phyloP scores from a whole-genome alignment of 1,140 invertebrate genomes.

The Geopemphigus sp. region DNA sequence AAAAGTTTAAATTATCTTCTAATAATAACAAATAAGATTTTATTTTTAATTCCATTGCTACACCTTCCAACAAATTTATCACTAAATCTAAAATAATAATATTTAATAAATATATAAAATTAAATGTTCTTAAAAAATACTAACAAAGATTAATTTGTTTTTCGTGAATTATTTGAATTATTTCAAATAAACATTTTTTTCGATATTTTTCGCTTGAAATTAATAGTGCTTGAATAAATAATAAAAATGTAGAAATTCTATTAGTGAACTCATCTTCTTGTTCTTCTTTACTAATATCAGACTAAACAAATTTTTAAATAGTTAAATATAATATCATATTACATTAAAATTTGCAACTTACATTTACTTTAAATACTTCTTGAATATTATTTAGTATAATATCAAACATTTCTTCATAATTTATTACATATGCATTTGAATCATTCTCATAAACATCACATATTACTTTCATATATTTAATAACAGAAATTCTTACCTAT shows the following conservation, averaged over 20 bases:
- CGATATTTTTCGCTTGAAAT: slow-evolving; percentile 12
- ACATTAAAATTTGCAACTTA: not conserved
- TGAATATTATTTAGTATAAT: slow-evolving; percentile 38
- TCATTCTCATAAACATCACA: slow-evolving; percentile 32
- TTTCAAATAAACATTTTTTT: slow-evolving; percentile 26
- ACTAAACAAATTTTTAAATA: slow-evolving; percentile 6
- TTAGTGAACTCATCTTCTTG: slow-evolving; percentile 3
- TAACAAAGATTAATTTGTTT: slow-evolving; percentile 21
- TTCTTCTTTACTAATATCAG: slow-evolving; percentile 30
- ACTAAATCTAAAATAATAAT: slow-evolving; percentile 43
- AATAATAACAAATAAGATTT: slow-evolving; percentile 42
- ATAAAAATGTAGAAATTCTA: slow-evolving; percentile 29
- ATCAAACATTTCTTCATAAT: slow-evolving; percentile 35
- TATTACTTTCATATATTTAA: slow-evolving; percentile 13
- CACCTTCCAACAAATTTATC: slow-evolving; percentile 24
- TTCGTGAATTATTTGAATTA: slow-evolving; percentile 4
- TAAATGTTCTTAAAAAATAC: not conserved
- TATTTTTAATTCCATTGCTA: slow-evolving; percentile 33
- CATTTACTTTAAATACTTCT: slow-evolving; percentile 12
- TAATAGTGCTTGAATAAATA: slow-evolving; percentile 27
- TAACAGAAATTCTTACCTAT: slow-evolving; percentile 20
- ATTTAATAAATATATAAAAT: not conserved
- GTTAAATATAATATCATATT: not conserved
- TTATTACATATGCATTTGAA: slow-evolving; percentile 14
- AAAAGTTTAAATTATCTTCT: slow-evolving; percentile 43